These are phyloP conservation scores for Gymnothorax javanicus DNA, from an alignment of 2,797 vertebrate species.

Conservation along the genomic window DNA sequence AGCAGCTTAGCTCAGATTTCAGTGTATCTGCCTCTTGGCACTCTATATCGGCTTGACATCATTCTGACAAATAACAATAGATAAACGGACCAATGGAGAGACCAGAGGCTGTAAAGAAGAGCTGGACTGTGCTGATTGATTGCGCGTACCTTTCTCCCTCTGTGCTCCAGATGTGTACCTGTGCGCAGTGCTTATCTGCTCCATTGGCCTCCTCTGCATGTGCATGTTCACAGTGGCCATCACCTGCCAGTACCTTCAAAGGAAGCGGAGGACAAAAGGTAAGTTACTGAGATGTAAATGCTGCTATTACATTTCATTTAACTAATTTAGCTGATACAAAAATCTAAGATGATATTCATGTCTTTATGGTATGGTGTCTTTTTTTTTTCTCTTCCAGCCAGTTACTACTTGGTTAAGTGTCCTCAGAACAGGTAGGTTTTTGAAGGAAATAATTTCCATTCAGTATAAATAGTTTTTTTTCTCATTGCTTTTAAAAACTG, in stretches of 20 bases:
- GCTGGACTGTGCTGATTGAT: slow-evolving; percentile 7
- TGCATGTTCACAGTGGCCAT: slow-evolving; percentile 87
- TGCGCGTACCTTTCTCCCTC: background rate
- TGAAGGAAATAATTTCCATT: background rate
- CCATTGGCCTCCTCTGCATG: slow-evolving; percentile 86
- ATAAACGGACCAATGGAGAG: slow-evolving; percentile 46
- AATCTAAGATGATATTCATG: background rate
- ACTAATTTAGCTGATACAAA: background rate
- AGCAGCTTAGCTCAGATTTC: background rate
- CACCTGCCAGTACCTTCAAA: slow-evolving; percentile 86
- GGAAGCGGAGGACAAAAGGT: slow-evolving; percentile 87
- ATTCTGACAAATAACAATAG: slow-evolving; percentile 40
- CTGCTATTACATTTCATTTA: background rate
- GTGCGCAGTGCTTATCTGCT: slow-evolving; percentile 89
- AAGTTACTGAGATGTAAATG: slow-evolving; percentile 12
- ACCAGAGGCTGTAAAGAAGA: slow-evolving; percentile 7
- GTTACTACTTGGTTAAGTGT: slow-evolving; percentile 89
- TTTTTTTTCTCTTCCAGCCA: slow-evolving; percentile 74
- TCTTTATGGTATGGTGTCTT: slow-evolving; percentile 34
- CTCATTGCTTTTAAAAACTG: background rate
- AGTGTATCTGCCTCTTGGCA: background rate
- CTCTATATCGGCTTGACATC: background rate
- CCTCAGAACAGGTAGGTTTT: slow-evolving; percentile 87
- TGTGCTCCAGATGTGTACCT: slow-evolving; percentile 86
- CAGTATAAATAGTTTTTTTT: background rate